These are phyloP conservation scores for Macropodus opercularis DNA, from an alignment of 2,797 vertebrate genomes.

Conservation along the genomic window DNA sequence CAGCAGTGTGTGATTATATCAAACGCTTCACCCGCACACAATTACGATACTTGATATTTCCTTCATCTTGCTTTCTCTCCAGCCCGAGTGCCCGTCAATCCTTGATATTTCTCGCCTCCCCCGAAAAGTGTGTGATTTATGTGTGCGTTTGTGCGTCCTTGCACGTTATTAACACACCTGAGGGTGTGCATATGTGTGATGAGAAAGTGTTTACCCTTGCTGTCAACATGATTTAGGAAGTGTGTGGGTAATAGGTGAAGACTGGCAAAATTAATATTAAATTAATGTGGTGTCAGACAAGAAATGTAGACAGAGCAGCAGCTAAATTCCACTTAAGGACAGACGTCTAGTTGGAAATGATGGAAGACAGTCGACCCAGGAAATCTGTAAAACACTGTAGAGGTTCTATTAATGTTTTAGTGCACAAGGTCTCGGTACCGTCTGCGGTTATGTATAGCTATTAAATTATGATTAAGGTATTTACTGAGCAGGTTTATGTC, in stretches of 20 bases:
- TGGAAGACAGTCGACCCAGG: not conserved
- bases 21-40: conserved; percentile 28
- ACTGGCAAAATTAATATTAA: conserved; percentile 19
- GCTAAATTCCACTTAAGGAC: not conserved
- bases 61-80: conserved; percentile 9
- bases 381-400: too few relatives aligned
- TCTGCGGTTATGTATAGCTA: too few relatives aligned
- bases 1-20: conserved; percentile 32
- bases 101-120: not conserved
- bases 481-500: too few relatives aligned
- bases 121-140: conserved; percentile 16
- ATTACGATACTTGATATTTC: conserved; percentile 41
- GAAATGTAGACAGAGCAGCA: not conserved
- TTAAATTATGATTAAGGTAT: too few relatives aligned
- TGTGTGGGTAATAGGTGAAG: conserved; percentile 12
- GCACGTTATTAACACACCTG: conserved; percentile 32
- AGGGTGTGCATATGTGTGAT: conserved; percentile 33
- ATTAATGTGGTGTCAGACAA: not conserved
- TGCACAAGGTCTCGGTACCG: too few relatives aligned
- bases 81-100: conserved; percentile 35
- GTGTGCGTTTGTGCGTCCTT: conserved; percentile 17
- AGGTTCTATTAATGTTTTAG: too few relatives aligned
- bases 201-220: conserved; percentile 25
- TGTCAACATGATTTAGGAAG: conserved; percentile 33
- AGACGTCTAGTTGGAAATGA: too few relatives aligned